Evolutionary conservation across 2,113 vertebrate genomes (phyloP).

Genomic region (Vimba vimba): DNA sequence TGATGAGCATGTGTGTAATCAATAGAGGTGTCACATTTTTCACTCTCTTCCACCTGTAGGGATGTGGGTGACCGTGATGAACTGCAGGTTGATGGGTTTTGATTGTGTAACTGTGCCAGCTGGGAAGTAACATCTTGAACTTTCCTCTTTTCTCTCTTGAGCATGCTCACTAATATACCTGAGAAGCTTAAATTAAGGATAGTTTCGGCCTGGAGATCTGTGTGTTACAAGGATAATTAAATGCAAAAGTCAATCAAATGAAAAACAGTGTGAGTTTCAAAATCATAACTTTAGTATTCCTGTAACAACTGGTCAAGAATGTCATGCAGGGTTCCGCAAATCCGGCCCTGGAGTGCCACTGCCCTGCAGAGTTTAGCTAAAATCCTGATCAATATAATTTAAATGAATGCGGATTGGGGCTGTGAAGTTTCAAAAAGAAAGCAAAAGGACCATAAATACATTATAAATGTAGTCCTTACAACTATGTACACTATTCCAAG

Average conservation of each 20-base stretch:
- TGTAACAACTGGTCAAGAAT: too few species aligned
- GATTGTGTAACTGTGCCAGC: conserved; percentile 51
- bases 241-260: not conserved
- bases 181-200: conserved; percentile 63
- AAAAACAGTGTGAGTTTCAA: too few species aligned
- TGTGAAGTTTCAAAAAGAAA: too few species aligned
- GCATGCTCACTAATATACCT: conserved; percentile 89
- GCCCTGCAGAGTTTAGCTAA: too few species aligned
- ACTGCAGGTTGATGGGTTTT: conserved; percentile 43
- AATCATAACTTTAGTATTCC: too few species aligned
- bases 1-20: conserved; percentile 32
- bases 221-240: not conserved
- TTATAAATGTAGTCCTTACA: too few species aligned
- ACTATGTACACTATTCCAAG: too few species aligned
- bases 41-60: conserved; percentile 23
- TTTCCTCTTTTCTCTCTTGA: conserved; percentile 89
- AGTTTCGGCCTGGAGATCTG: not conserved
- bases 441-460: too few species aligned
- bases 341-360: too few species aligned
- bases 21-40: conserved; percentile 6
- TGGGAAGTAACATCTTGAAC: conserved; percentile 71
- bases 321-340: too few species aligned
- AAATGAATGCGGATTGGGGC: too few species aligned
- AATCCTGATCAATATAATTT: too few species aligned
- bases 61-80: conserved; percentile 3